Conservation (phyloP, 2,113 vertebrate genomes). For the Orthochromis indermauri region DNA sequence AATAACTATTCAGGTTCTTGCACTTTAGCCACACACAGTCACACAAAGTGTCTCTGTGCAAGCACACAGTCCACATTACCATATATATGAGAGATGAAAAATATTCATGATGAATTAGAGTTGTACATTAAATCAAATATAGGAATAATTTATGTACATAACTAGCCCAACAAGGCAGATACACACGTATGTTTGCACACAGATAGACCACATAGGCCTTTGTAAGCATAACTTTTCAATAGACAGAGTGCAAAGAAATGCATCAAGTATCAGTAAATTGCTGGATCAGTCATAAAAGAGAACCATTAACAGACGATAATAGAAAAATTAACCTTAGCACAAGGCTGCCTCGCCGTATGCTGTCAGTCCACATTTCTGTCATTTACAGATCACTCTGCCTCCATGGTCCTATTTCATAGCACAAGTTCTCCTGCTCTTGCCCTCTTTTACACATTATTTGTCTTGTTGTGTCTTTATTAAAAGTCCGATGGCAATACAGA, state of each 20-base stretch:
- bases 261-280: background rate
- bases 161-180: background rate
- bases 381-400: background rate
- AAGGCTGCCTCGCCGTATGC: background rate
- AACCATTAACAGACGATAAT: conserved; percentile 10
- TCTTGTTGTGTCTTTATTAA: conserved; percentile 22
- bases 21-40: background rate
- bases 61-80: conserved; percentile 43
- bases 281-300: background rate
- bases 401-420: background rate
- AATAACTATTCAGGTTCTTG: background rate
- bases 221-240: background rate
- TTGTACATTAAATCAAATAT: conserved; percentile 38
- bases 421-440: background rate
- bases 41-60: background rate
- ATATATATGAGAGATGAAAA: conserved; percentile 61
- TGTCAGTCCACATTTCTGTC: background rate
- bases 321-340: conserved; percentile 14
- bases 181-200: background rate
- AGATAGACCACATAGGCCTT: background rate
- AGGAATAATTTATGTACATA: conserved; percentile 37
- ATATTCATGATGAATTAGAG: conserved; percentile 46
- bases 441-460: conserved; percentile 11
- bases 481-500: conserved; percentile 2
- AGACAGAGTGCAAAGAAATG: background rate